These are phyloP conservation scores for Chloroclystis v-ata DNA, from an alignment of 2,888 invertebrate species.

Conservation along the genomic window DNA sequence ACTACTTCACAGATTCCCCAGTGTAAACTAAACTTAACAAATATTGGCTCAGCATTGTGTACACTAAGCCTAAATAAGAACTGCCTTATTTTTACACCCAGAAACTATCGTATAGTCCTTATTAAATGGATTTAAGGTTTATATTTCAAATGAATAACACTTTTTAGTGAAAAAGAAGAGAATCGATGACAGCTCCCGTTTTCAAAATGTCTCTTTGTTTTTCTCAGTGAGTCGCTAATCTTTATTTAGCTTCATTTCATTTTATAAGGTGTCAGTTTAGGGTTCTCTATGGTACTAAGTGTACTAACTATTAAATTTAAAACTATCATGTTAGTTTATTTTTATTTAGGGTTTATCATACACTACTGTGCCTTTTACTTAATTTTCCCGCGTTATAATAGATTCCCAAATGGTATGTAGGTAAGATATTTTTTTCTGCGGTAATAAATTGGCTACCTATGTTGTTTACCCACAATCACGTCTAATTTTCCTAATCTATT, in stretches of 20 bases:
- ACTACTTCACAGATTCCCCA: constrained; percentile 45
- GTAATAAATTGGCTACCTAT: too few species aligned
- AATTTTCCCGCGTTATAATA: too few species aligned
- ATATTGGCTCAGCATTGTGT: constrained; percentile 60
- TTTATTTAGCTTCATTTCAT: constrained; percentile 40
- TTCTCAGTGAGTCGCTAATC: constrained; percentile 56
- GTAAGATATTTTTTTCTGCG: too few species aligned
- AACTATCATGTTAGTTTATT: too few species aligned
- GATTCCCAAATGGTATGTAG: too few species aligned
- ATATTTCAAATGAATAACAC: constrained; percentile 13
- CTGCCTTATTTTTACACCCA: constrained; percentile 33
- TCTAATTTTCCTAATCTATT: too few species aligned
- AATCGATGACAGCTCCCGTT: constrained; percentile 58
- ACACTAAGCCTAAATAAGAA: constrained; percentile 46
- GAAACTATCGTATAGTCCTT: constrained; percentile 14
- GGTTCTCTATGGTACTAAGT: too few species aligned
- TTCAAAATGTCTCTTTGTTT: constrained; percentile 53
- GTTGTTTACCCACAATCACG: too few species aligned
- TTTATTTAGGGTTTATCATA: too few species aligned
- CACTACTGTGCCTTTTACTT: too few species aligned
- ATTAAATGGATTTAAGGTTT: constrained; percentile 19
- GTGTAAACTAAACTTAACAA: constrained; percentile 45
- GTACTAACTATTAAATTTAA: too few species aligned
- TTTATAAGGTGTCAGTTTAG: constrained; percentile 22
- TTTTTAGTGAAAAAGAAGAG: constrained; percentile 9